Evolutionary conservation across 2,113 vertebrate genomes (phyloP).

Genomic region (Mandrillus leucophaeus): DNA sequence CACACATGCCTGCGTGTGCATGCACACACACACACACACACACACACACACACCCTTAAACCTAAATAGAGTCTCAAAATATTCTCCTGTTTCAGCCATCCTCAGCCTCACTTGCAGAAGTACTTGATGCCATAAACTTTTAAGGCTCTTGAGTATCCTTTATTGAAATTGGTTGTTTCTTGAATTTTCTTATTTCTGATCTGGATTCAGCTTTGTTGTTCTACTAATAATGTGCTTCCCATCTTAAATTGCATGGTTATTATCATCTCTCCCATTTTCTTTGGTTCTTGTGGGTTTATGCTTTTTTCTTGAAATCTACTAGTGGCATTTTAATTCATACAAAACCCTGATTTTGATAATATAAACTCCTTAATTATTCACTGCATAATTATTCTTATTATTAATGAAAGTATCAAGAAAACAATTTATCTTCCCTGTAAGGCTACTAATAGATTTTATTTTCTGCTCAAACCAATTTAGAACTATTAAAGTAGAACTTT

Average conservation of each 20-base stretch:
- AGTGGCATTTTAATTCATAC: not conserved
- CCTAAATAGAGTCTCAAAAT: not conserved
- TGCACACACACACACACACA: fast-evolving
- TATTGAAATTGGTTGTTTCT: not conserved
- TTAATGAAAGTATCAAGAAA: not conserved
- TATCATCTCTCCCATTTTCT: not conserved
- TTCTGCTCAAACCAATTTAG: not conserved
- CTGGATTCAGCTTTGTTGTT: not conserved
- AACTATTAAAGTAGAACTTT: not conserved
- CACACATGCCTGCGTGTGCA: fast-evolving
- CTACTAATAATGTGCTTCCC: not conserved
- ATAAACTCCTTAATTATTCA: not conserved
- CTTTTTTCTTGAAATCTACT: not conserved
- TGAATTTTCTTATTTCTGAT: not conserved
- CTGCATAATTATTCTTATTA: not conserved
- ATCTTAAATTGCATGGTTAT: not conserved
- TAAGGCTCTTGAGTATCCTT: not conserved
- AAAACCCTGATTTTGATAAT: not conserved
- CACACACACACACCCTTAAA: not conserved
- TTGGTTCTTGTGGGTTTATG: not conserved
- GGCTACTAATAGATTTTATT: not conserved
- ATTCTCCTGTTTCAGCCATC: not conserved
- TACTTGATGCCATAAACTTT: not conserved
- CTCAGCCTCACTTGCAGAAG: not conserved
- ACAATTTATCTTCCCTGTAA: not conserved